Conservation (phyloP, 2,888 invertebrate genomes). For the Zygaena filipendulae region DNA sequence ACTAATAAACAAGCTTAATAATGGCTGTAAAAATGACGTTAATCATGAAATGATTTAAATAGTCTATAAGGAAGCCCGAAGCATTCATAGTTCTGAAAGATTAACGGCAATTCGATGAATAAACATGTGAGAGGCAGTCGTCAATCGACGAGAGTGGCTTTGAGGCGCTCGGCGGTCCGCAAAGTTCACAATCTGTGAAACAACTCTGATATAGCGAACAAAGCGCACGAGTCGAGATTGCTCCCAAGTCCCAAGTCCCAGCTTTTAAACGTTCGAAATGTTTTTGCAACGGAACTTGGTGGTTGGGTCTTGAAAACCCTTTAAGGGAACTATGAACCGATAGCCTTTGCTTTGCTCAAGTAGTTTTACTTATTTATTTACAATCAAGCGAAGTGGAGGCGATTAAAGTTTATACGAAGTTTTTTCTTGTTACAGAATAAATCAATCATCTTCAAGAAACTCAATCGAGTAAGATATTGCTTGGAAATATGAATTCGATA, state of each 20-base stretch:
- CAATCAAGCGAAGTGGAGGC: slow-evolving; percentile 23
- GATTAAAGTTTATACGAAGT: slow-evolving; percentile 24
- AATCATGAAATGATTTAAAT: no score
- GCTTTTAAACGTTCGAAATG: slow-evolving; percentile 38
- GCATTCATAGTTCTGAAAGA: no score
- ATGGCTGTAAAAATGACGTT: no score
- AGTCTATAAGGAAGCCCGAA: no score
- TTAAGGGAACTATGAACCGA: slow-evolving; percentile 34
- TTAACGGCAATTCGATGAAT: slow-evolving; percentile 22
- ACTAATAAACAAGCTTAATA: no score
- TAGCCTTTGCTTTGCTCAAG: slow-evolving; percentile 34
- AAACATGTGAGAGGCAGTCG: slow-evolving; percentile 11
- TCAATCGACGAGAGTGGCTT: slow-evolving; percentile 18
- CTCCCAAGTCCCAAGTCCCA: no score
- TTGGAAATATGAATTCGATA: no score
- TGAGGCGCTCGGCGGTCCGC: slow-evolving; percentile 22
- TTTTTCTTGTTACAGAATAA: slow-evolving; percentile 17
- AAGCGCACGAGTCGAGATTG: slow-evolving; percentile 34
- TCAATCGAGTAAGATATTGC: no score
- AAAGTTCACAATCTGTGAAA: slow-evolving; percentile 36
- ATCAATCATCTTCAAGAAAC: slow-evolving; percentile 6
- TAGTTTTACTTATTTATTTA: slow-evolving; percentile 35
- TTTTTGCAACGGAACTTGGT: slow-evolving; percentile 28
- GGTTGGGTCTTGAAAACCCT: slow-evolving; percentile 35
- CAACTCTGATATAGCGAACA: slow-evolving; percentile 29